Conservation (phyloP, 2,797 vertebrate genomes). For the Phoeniculus purpureus region DNA sequence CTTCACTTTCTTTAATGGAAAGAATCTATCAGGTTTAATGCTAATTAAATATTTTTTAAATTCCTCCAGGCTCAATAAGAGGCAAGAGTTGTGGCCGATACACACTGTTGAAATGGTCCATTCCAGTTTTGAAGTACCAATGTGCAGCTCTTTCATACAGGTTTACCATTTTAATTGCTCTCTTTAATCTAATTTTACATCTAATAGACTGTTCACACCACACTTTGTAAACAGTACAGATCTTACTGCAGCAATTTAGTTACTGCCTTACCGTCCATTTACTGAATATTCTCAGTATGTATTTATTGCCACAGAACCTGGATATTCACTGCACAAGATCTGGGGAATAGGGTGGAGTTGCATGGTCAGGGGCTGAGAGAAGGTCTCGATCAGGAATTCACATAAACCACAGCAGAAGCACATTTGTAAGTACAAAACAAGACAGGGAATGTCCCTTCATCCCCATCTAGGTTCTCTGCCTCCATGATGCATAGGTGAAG, state of each 20-base stretch:
- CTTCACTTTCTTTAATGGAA: conserved; percentile 41
- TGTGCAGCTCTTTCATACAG: neutral
- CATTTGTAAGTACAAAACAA: neutral
- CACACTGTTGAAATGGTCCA: neutral
- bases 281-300: neutral
- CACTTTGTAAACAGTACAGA: neutral
- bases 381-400: neutral
- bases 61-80: conserved; percentile 34
- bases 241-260: conserved; percentile 1
- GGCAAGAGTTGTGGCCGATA: neutral
- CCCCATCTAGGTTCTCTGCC: neutral
- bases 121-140: conserved; percentile 23
- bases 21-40: conserved; percentile 36
- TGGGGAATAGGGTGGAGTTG: neutral
- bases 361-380: neutral
- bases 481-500: neutral
- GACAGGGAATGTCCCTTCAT: neutral
- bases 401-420: neutral
- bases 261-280: neutral
- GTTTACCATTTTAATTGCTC: conserved; percentile 47
- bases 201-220: neutral
- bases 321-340: neutral
- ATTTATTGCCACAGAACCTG: neutral
- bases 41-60: conserved; percentile 42
- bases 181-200: conserved; percentile 27